phyloP scores from a whole-genome alignment of 2,797 vertebrate species.

The Aulostomus chinensis region DNA sequence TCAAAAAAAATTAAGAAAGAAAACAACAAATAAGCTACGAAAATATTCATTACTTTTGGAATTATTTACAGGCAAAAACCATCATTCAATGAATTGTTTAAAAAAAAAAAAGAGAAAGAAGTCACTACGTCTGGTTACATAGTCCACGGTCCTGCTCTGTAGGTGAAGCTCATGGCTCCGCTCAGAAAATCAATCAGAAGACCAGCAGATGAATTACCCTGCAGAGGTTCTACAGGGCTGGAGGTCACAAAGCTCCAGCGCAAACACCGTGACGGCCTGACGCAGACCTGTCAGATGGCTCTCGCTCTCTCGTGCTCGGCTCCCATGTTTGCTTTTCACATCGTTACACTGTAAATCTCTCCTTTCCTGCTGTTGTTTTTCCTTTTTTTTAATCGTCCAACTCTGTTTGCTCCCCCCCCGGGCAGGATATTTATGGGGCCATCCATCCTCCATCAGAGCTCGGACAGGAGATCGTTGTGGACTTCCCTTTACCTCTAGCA shows the following conservation, averaged over 20 bases:
- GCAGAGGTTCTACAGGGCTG: neutral
- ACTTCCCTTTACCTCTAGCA: conserved; percentile 42
- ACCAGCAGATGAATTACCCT: conserved; percentile 8
- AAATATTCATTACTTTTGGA: too few relatives aligned
- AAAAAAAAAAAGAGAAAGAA: neutral
- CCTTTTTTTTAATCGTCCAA: conserved; percentile 35
- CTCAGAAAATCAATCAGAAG: conserved; percentile 19
- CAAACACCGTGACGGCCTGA: conserved; percentile 6
- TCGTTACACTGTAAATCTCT: conserved; percentile 61
- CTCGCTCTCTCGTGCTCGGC: conserved; percentile 2
- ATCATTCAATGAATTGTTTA: neutral
- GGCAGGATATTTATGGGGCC: conserved; percentile 47
- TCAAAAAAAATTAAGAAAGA: too few relatives aligned
- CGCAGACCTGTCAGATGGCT: conserved; percentile 6
- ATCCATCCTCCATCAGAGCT: conserved; percentile 18
- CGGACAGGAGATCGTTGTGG: neutral
- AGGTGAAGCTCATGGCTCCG: neutral
- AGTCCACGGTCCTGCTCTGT: conserved; percentile 13
- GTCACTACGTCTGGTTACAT: neutral
- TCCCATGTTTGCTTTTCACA: conserved; percentile 71
- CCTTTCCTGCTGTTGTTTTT: neutral
- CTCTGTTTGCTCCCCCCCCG: conserved; percentile 46
- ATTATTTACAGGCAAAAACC: too few relatives aligned
- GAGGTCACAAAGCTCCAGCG: conserved; percentile 21
- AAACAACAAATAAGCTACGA: too few relatives aligned